Percentiles rank a stretch among this genome's conserved stretches.
Evolutionary conservation across 1,140 invertebrate species (phyloP).

Genomic region (Drosophila gunungcola): DNA sequence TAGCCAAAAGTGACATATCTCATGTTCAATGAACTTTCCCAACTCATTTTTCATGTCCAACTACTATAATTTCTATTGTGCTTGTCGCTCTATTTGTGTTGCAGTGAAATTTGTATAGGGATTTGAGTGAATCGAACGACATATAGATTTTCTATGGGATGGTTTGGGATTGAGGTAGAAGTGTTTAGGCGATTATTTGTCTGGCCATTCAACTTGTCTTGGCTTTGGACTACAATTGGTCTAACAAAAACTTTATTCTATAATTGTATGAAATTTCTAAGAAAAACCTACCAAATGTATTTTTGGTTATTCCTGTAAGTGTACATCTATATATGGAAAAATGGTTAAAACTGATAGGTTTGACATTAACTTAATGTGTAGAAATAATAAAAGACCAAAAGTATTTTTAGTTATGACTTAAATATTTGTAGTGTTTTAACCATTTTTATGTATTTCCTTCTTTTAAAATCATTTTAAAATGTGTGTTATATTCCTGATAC

Average conservation of each 20-base stretch:
- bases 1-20: slow-evolving; percentile 51
- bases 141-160: background rate
- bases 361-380: too few relatives aligned
- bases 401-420: too few relatives aligned
- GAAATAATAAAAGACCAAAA: too few relatives aligned
- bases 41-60: slow-evolving; percentile 30
- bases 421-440: too few relatives aligned
- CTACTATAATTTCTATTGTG: slow-evolving; percentile 2
- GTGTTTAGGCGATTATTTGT: slow-evolving; percentile 41
- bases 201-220: slow-evolving; percentile 44
- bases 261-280: slow-evolving; percentile 1
- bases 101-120: slow-evolving; percentile 1
- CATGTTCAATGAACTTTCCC: slow-evolving; percentile 57
- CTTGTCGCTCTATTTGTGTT: slow-evolving; percentile 14
- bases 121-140: background rate
- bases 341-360: too few relatives aligned
- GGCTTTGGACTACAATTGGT: slow-evolving; percentile 1
- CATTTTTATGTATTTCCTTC: too few relatives aligned
- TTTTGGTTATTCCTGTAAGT: background rate
- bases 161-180: background rate
- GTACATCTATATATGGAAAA: too few relatives aligned
- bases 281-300: background rate
- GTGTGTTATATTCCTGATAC: too few relatives aligned
- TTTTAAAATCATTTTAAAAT: too few relatives aligned
- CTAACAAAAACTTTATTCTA: background rate